Evolutionary conservation across 2,888 invertebrate species (phyloP), one percentile per base, ranked within the genome.

Genomic region (Drosophila kokeensis): DNA sequence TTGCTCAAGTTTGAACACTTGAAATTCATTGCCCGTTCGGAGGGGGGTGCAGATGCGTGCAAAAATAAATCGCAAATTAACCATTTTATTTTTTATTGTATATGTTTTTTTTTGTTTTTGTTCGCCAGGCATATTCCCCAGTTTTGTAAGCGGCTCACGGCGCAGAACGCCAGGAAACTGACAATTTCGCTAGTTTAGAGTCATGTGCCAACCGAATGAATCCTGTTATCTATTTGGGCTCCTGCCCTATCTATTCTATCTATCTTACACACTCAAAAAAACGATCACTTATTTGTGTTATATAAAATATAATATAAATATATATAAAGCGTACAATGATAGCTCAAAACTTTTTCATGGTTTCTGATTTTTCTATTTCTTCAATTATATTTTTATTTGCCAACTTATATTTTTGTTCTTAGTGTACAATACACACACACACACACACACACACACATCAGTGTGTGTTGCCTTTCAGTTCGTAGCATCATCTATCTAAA

Each of bases 401-500:
- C 38, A 38, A 15, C 4, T 15, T 24, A 4, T 45, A 24, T 24
- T 24, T 45, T 45, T 24, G 15, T 15, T 18, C 8, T 29, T 13
- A 29, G 55, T 55, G 55, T 21, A 13, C 13, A 10, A 29, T 27
- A 7, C 36, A 36, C 36, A 36, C 15, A 6, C 34, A 36, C 15
- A 34, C 13, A 2, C 34, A 13, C 11, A 13, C 34, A 13, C 36
- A 36, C 36, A 15, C 36, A 36, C 36, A 36, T 36, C 15, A 15
- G 60, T 66, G 38, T 73, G 65, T 58, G 65, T 63, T 61, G 69
- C 53, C 67, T 72, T 68, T 59, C 62, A 57, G 80, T 45, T 70
- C 71, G 82, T 73, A 66, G 70, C 73, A 86, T 85, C 86, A 88
- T 88, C 73, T 80, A 88, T 88, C 82, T 85, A 77, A 85, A 87